phyloP scores from a whole-genome alignment of 2,888 invertebrate species.

The Lottia gigantea region DNA sequence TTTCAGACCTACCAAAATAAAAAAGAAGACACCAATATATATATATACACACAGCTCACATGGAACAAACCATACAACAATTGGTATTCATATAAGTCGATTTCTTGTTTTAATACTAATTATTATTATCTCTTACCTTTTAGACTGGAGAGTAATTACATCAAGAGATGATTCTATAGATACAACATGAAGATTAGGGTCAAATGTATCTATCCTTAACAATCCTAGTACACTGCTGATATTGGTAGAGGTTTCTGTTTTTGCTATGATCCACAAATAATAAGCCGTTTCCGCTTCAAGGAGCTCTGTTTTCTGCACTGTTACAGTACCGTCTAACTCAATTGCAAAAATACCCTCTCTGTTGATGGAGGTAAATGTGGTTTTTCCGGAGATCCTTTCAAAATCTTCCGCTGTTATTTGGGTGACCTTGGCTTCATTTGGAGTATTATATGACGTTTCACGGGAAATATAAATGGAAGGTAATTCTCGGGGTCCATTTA shows the following conservation, averaged over 20 bases:
- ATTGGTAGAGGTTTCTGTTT: not conserved
- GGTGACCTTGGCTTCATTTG: not conserved
- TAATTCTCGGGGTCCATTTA: not conserved
- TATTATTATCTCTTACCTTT: not conserved
- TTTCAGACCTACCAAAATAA: too few relatives aligned
- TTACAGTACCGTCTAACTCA: not conserved
- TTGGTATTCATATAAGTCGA: too few relatives aligned
- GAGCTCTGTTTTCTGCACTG: not conserved
- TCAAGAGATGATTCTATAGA: not conserved
- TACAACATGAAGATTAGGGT: not conserved
- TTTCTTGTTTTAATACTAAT: too few relatives aligned
- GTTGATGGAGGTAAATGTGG: not conserved
- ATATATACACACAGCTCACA: too few relatives aligned
- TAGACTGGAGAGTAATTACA: not conserved
- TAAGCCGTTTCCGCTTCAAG: not conserved
- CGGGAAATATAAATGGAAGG: not conserved
- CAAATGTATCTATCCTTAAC: constrained; percentile 1
- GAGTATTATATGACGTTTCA: not conserved
- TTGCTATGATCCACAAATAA: not conserved
- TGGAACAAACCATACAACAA: too few relatives aligned
- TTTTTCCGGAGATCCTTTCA: not conserved
- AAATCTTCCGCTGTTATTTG: not conserved
- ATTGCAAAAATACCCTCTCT: not conserved
- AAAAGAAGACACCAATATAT: too few relatives aligned
- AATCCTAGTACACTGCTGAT: not conserved